Evolutionary conservation across 2,888 invertebrate genomes (phyloP).

Genomic region (Pegoplata infirma): DNA sequence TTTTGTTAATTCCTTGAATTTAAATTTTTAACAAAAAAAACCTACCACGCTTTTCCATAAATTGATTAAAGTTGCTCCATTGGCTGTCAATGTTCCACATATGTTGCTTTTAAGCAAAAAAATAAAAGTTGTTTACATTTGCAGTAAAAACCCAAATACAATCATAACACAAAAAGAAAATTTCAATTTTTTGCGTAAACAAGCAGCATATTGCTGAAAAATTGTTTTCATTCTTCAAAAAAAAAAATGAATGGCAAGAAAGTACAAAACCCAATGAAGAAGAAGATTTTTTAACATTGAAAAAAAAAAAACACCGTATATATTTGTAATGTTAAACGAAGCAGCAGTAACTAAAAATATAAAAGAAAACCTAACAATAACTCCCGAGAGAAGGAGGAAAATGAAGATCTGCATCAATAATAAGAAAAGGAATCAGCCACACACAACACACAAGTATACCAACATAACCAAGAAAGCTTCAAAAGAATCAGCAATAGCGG

Average conservation of each 20-base stretch:
- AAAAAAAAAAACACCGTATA: not conserved
- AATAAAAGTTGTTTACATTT: constrained; percentile 45
- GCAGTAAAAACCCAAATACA: constrained; percentile 3
- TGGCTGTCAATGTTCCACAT: constrained; percentile 22
- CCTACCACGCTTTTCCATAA: not conserved
- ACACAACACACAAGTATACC: not conserved
- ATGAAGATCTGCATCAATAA: not conserved
- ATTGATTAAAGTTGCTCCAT: constrained; percentile 30
- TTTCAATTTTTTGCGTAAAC: constrained; percentile 18
- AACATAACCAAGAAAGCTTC: constrained; percentile 14
- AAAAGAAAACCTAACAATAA: not conserved
- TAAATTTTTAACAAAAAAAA: no score
- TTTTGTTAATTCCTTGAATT: no score
- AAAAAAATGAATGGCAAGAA: no score
- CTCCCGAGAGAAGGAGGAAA: not conserved
- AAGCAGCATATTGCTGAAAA: constrained; percentile 34
- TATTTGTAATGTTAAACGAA: constrained; percentile 24
- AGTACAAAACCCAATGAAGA: not conserved
- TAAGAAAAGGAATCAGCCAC: not conserved
- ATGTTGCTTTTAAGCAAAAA: constrained; percentile 16
- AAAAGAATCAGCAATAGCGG: constrained; percentile 66
- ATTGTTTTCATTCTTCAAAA: constrained; percentile 20
- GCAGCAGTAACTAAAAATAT: not conserved
- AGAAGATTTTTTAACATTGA: not conserved
- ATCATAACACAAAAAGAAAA: not conserved